Evolutionary conservation across 1,140 invertebrate species (phyloP).

Genomic region (Calosoma granatense): DNA sequence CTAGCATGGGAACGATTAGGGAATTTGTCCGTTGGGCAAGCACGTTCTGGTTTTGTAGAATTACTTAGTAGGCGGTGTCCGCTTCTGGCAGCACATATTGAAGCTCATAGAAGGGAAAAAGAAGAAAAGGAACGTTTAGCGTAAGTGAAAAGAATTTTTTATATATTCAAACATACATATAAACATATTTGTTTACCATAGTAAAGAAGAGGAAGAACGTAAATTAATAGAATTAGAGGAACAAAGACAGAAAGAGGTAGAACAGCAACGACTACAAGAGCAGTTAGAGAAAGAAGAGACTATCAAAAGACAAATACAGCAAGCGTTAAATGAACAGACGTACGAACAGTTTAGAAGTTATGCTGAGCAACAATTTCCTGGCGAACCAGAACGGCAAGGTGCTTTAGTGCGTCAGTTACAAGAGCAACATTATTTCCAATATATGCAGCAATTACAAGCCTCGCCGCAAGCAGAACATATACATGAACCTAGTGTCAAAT

Average conservation of each 20-base stretch:
- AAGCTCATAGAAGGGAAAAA: slow-evolving; percentile 80
- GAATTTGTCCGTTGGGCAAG: slow-evolving; percentile 71
- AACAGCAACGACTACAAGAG: slow-evolving; percentile 47
- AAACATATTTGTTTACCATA: slow-evolving; percentile 17
- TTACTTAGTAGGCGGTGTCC: slow-evolving; percentile 78
- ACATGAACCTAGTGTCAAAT: neutral
- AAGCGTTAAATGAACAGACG: slow-evolving; percentile 93
- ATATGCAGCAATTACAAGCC: slow-evolving; percentile 75
- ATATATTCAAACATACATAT: neutral
- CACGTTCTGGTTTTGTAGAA: slow-evolving; percentile 87
- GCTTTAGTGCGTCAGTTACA: slow-evolving; percentile 86
- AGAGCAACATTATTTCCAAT: slow-evolving; percentile 96
- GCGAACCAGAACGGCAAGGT: slow-evolving; percentile 84
- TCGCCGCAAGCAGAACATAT: neutral
- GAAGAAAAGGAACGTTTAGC: slow-evolving; percentile 49
- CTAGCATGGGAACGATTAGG: slow-evolving; percentile 89
- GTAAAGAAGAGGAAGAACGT: slow-evolving; percentile 28
- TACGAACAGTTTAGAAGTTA: slow-evolving; percentile 87
- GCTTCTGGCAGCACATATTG: slow-evolving; percentile 81
- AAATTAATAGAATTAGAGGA: slow-evolving; percentile 39
- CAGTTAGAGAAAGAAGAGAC: slow-evolving; percentile 47
- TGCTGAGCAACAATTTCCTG: slow-evolving; percentile 92
- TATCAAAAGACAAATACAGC: slow-evolving; percentile 77
- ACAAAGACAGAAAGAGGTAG: slow-evolving; percentile 48
- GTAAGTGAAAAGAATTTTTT: slow-evolving; percentile 38